Percentiles rank a stretch among this genome's conserved stretches.
Conservation (phyloP, 2,113 vertebrate species). For the Marcusenius ussheri region DNA sequence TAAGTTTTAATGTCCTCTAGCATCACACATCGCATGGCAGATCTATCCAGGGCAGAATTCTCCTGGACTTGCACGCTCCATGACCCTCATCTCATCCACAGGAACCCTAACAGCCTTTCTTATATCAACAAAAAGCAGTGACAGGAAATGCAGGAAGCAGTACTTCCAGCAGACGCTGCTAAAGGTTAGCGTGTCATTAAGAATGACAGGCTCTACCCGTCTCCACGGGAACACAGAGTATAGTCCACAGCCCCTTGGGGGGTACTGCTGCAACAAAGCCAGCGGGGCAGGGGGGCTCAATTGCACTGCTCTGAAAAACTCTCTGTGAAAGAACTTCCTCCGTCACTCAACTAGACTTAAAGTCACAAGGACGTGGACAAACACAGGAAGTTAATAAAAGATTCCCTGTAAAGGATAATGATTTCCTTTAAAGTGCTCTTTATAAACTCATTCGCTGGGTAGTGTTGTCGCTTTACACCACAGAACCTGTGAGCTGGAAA, state of each 20-base stretch:
- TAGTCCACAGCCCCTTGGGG: not conserved
- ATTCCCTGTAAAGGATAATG: not conserved
- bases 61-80: not conserved
- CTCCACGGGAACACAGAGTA: not conserved
- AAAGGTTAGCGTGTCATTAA: not conserved
- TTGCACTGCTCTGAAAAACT: not conserved
- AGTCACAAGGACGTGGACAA: not conserved
- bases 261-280: not conserved
- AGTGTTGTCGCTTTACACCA: not conserved
- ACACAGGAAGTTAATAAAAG: not conserved
- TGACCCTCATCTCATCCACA: not conserved
- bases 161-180: not conserved
- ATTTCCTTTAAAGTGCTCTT: not conserved
- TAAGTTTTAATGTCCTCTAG: not conserved
- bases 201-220: not conserved
- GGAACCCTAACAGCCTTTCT: not conserved
- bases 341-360: not conserved
- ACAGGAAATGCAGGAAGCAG: not conserved
- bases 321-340: not conserved
- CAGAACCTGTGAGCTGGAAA: not conserved
- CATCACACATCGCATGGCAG: not conserved
- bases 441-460: not conserved
- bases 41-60: not conserved
- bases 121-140: not conserved
- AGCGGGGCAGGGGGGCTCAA: not conserved